These are phyloP conservation scores for Lithophane ornitopus DNA, from an alignment of 2,888 invertebrate genomes.

Conservation along the genomic window DNA sequence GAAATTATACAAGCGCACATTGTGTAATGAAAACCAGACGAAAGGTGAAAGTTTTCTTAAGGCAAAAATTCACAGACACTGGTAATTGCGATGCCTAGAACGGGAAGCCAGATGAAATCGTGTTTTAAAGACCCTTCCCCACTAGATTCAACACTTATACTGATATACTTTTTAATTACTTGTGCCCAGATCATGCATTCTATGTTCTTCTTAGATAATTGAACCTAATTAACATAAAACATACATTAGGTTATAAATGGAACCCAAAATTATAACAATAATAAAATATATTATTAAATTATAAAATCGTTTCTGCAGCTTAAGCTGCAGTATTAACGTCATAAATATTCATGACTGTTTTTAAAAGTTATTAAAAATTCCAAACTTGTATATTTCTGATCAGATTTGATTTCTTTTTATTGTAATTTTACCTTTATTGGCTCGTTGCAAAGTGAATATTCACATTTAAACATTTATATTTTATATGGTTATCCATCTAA, in stretches of 20 bases:
- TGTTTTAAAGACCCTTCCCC: background rate
- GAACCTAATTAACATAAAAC: background rate
- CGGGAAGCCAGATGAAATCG: background rate
- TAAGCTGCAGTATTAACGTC: constrained; percentile 14
- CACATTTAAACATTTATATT: constrained; percentile 8
- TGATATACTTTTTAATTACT: no score
- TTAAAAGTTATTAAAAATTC: constrained; percentile 55
- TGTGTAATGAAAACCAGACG: background rate
- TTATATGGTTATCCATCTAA: background rate
- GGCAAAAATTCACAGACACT: constrained; percentile 20
- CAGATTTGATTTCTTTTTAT: constrained; percentile 43
- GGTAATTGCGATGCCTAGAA: constrained; percentile 5
- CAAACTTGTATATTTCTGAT: constrained; percentile 45
- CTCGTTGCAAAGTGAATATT: background rate
- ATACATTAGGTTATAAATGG: background rate
- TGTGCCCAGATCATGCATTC: background rate
- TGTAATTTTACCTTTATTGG: constrained; percentile 32
- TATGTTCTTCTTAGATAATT: background rate
- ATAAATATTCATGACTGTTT: constrained; percentile 64
- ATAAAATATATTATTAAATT: constrained; percentile 38
- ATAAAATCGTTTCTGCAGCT: constrained; percentile 41
- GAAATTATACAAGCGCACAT: no score
- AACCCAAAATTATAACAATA: constrained; percentile 41
- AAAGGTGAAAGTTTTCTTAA: constrained; percentile 18
- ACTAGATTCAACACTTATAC: background rate